Evolutionary conservation across 1,140 invertebrate genomes (phyloP).

Genomic region (Adoxophyes honmai): DNA sequence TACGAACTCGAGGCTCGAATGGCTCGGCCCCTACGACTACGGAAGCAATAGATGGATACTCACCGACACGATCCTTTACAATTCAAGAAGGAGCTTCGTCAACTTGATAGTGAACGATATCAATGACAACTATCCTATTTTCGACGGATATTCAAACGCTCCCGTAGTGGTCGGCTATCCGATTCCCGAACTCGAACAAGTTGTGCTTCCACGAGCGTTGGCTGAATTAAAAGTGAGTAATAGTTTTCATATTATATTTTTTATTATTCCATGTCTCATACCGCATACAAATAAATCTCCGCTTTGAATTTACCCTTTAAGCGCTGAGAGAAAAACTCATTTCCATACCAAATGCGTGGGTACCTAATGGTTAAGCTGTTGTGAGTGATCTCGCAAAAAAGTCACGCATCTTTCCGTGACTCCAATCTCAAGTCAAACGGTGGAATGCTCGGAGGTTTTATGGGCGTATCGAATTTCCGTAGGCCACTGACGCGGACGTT

Average conservation of each 20-base stretch:
- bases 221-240: slow-evolving; percentile 59
- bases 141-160: slow-evolving; percentile 50
- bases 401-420: slow-evolving; percentile 13
- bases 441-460: slow-evolving; percentile 5
- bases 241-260: not conserved
- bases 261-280: slow-evolving; percentile 7
- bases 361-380: slow-evolving; percentile 9
- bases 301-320: slow-evolving; percentile 5
- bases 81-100: slow-evolving; percentile 55
- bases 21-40: slow-evolving; percentile 47
- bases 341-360: slow-evolving; percentile 7
- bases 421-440: slow-evolving; percentile 11
- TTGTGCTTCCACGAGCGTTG: slow-evolving; percentile 59
- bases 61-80: slow-evolving; percentile 53
- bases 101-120: slow-evolving; percentile 74
- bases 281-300: not conserved
- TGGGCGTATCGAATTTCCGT: slow-evolving; percentile 14
- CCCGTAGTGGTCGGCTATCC: slow-evolving; percentile 73
- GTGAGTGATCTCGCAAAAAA: slow-evolving; percentile 8
- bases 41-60: slow-evolving; percentile 60
- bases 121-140: slow-evolving; percentile 72
- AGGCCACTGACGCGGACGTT: slow-evolving; percentile 66
- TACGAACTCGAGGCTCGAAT: slow-evolving; percentile 19
- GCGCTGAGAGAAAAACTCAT: not conserved
- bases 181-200: slow-evolving; percentile 45